Base-by-base conservation (phyloP, 2,113 vertebrate genomes). In the Tauraco erythrolophus region DNA sequence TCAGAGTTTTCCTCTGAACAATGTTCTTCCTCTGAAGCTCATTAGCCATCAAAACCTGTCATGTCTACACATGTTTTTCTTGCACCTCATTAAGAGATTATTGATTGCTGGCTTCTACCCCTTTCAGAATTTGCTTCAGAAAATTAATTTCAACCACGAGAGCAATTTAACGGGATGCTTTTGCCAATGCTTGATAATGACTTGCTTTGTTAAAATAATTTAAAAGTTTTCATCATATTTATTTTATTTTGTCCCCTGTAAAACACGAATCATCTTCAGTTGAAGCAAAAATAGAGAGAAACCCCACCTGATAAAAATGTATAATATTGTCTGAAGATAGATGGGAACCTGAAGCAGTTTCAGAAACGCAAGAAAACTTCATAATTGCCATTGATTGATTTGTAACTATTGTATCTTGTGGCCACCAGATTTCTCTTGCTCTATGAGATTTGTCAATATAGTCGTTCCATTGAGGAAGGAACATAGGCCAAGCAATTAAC, bases 41-140 rank as follows among this genome's bases (percentile, higher is more conserved):
- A 84, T 97, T 97, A 96, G 85, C 94, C 66, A 74, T 97, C 94
- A 96, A 96, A 96, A 89, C 69, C 70, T 95, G 97, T 95, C 95
- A 96, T 97, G 95, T 97, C 95, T 96, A 95, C 94, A 94, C 85
- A 92, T 94, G 97, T 94, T 94, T 97, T 96, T 81, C 95, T 91
- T 95, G 94, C 91, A 96, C 95, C 84, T 93, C 92, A 96, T 97
- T 96, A 97, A 95, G 88, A 92, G 76, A 88, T 95, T 97, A 97
- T 97, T 95, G 95, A 97, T 97, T 93, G 93, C 93, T 93, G 91
- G 83, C 90, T 89, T 87, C 94, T 94, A 74, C 72, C 51, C 66
- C 93, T 96, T 97, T 94, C 76, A 92, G 83, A 97, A 92, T 88
- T 92, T 92, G 35, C 84, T 94, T 96, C 83, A 97, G 85, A 97